Base-by-base conservation (phyloP, 1,140 invertebrate species). In the Hestina assimilis region DNA sequence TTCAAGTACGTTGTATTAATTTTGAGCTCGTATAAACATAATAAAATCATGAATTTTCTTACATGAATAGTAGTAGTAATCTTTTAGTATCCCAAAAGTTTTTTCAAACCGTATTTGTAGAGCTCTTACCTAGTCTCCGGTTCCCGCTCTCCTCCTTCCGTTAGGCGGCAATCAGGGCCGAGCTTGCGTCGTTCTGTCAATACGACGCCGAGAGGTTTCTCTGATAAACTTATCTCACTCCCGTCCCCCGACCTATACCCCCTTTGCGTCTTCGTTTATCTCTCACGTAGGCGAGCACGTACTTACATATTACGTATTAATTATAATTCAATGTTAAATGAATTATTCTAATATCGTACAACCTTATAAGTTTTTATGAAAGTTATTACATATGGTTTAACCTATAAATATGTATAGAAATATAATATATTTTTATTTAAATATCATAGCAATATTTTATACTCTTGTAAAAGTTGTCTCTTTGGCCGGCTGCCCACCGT, bases 161-260 rank as follows among this genome's bases (percentile, higher is more conserved):
- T 72, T 83, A 75, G 78, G 59, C 78, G 79, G 82, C 83, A 87
- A 87, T 87, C 80, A 85, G 77, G 69, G 67, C 72, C 72, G 73
- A 66, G 68, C 74, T 66, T 72, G 74, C 81, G 79, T 79, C 73
- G 80, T 73, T 81, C 74, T 83, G 82, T 87, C 82, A 85, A 85
- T 85, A 87, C 74, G 68, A 72, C 79, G 75, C 70, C 79, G 81
- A 87, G 79, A 84, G 79, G 76, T 76, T 82, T 79, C 74, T 68
- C 74, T 85, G 84, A 87, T 87, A 87, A 87, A 87, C 79, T 87
- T 85, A 87, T 85, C 79, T 79, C 57, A 63, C 61, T 70, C 60
- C 56, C 59, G 57, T 40, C 54, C 28, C 63, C 57, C 62, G 65
- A 61, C 57, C 67, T n/a, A n/a, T 46, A 9, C 52, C 69, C 61